Percentiles rank a stretch among this genome's conserved stretches.
These are phyloP conservation scores for Heteromormyrus szaboi DNA, from an alignment of 2,797 vertebrate genomes.

Conservation along the genomic window DNA sequence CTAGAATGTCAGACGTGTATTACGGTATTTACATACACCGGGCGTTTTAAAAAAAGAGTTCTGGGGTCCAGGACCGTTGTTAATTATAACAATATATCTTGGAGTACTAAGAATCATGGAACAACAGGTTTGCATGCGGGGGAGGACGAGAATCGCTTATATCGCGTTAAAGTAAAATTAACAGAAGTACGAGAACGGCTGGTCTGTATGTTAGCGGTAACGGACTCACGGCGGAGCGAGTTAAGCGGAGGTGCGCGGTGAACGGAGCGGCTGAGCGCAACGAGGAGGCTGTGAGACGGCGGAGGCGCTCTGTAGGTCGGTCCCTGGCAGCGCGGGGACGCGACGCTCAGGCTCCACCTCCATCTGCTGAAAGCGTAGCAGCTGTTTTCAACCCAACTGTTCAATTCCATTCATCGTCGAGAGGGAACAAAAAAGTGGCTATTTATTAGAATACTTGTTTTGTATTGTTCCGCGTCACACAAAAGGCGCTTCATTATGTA, in stretches of 20 bases:
- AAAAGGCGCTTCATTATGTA: constrained; percentile 95
- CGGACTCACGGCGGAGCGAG: neutral
- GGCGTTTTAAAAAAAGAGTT: neutral
- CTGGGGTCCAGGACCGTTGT: neutral
- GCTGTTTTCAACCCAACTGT: constrained; percentile 91
- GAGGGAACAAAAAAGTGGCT: constrained; percentile 86
- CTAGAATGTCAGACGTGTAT: neutral
- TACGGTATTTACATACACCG: neutral
- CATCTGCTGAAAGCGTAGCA: constrained; percentile 77
- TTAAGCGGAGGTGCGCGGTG: neutral
- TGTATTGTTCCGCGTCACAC: constrained; percentile 91
- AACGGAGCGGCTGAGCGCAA: neutral
- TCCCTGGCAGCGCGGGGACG: constrained; percentile 50
- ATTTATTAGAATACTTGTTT: constrained; percentile 99
- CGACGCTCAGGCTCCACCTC: constrained; percentile 72
- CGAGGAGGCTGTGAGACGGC: neutral
- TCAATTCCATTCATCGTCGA: constrained; percentile 88
- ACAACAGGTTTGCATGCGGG: neutral
- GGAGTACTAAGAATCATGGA: neutral
- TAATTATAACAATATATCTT: neutral
- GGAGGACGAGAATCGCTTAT: neutral
- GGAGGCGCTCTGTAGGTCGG: neutral
- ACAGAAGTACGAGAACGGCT: neutral
- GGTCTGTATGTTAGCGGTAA: neutral
- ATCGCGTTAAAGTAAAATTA: neutral